Conservation (phyloP, 2,113 vertebrate species). For the Actinemys pallida region DNA sequence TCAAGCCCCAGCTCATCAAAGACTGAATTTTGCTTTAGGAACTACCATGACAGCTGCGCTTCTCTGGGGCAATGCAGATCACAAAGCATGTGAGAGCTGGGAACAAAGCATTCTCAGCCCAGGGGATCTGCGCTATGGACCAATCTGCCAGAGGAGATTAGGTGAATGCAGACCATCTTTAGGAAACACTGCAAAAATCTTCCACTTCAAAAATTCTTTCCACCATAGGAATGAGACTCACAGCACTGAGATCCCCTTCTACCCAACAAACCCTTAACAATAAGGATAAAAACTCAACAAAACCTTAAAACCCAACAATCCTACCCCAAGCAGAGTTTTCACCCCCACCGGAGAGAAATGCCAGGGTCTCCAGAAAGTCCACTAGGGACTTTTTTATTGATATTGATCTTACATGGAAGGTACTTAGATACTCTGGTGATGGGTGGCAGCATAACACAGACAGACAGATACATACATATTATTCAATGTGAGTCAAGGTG, state of each 20-base stretch:
- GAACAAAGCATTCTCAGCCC: not conserved
- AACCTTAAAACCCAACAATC: not conserved
- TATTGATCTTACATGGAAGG: not conserved
- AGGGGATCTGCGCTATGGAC: not conserved
- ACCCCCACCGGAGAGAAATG: not conserved
- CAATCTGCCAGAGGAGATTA: not conserved
- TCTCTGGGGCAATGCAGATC: not conserved
- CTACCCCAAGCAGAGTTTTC: not conserved
- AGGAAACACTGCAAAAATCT: not conserved
- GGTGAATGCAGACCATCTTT: not conserved
- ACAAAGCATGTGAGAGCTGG: not conserved
- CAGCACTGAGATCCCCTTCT: not conserved
- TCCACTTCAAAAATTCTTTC: not conserved
- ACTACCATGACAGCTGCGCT: not conserved
- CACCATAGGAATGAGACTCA: not conserved
- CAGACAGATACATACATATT: not conserved
- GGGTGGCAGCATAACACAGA: not conserved
- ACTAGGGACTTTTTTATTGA: not conserved
- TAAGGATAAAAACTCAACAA: not conserved
- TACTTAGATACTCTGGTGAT: not conserved
- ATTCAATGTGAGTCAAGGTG: not conserved
- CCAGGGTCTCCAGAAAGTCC: not conserved
- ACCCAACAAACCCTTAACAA: not conserved
- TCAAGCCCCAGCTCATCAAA: not conserved
- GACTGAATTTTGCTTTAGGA: not conserved